Conservation (phyloP, 2,113 vertebrate species). For the Copsychus sechellarum region DNA sequence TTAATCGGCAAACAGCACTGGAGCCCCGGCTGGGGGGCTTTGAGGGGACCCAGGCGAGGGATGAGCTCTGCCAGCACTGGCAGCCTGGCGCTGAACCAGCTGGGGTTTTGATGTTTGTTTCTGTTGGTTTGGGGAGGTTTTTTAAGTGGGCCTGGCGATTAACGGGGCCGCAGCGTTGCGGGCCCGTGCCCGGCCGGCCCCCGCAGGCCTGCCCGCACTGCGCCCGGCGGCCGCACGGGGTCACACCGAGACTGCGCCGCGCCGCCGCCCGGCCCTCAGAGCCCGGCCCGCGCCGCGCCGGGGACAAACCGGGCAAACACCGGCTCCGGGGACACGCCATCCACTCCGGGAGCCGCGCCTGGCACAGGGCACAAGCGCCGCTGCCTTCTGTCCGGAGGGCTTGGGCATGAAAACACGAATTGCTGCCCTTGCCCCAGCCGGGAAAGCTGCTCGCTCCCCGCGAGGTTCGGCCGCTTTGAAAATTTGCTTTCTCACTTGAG, state of each 20-base stretch:
- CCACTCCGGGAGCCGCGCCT: too few species aligned
- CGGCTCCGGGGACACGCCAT: background rate
- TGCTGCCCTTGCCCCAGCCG: background rate
- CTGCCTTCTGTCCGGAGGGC: accelerated
- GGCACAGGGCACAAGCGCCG: accelerated
- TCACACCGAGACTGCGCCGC: conserved; percentile 8
- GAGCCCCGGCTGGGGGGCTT: accelerated
- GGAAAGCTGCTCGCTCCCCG: background rate
- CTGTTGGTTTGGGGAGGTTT: too few species aligned
- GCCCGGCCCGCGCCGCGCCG: background rate
- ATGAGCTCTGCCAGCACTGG: background rate
- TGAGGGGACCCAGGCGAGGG: too few species aligned
- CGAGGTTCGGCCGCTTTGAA: background rate
- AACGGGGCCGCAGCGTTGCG: accelerated
- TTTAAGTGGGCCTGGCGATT: background rate
- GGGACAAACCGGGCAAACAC: too few species aligned
- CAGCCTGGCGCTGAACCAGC: accelerated
- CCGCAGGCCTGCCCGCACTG: background rate
- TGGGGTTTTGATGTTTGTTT: accelerated
- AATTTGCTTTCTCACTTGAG: accelerated
- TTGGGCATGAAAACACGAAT: background rate
- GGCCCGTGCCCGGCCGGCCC: too few species aligned
- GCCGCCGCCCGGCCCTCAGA: background rate
- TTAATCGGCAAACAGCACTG: accelerated
- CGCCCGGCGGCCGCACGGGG: conserved; percentile 36